Conservation (phyloP, 2,113 vertebrate genomes). For the Rhizomys pruinosus region DNA sequence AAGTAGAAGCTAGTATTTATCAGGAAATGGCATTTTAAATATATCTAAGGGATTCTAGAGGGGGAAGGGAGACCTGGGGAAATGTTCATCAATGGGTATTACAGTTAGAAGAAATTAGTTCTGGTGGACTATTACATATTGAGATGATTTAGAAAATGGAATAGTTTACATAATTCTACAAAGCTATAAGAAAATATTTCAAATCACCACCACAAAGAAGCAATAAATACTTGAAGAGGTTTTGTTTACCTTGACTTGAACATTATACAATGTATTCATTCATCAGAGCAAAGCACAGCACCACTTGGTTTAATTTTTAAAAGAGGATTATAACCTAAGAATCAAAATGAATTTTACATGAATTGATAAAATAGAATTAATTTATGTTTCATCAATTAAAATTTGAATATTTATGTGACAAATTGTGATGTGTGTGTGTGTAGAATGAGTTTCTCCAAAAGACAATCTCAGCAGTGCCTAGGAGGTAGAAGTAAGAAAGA, state of each 20-base stretch:
- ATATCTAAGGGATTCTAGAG: not conserved
- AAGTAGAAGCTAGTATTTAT: not conserved
- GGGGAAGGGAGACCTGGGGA: not conserved
- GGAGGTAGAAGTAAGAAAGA: not conserved
- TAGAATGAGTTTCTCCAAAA: not conserved
- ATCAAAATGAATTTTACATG: not conserved
- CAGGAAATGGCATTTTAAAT: not conserved
- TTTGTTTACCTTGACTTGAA: not conserved
- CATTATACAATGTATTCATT: not conserved
- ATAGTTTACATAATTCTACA: not conserved
- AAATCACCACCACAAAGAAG: not conserved
- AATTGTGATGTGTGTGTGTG: too few species aligned
- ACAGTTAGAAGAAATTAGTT: not conserved
- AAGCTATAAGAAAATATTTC: not conserved
- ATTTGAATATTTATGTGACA: not conserved
- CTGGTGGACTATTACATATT: not conserved
- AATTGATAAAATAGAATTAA: not conserved
- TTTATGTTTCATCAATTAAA: not conserved
- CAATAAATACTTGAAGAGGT: not conserved
- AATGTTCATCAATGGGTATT: not conserved
- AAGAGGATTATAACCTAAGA: not conserved
- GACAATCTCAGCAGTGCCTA: not conserved
- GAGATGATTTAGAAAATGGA: not conserved
- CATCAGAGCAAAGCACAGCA: too few species aligned
- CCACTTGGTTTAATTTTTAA: not conserved